phyloP scores from a whole-genome alignment of 2,797 vertebrate species.

The Rhynchotus rufescens region DNA sequence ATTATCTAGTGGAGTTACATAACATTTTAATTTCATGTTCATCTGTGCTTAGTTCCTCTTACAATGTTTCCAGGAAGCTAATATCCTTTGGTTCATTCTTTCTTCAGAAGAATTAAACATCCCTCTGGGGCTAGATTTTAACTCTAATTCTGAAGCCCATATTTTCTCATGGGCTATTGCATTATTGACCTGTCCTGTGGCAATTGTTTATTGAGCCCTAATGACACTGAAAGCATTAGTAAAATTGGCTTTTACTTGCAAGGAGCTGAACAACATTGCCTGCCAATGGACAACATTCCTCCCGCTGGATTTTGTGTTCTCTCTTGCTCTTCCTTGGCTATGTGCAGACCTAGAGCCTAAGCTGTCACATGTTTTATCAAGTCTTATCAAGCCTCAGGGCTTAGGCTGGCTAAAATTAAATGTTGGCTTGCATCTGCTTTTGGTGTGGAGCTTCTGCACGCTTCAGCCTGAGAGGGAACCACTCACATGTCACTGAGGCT shows the following conservation, averaged over 20 bases:
- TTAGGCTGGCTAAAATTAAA: background rate
- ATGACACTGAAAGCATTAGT: background rate
- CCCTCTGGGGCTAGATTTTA: background rate
- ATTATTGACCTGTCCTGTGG: background rate
- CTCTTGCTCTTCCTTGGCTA: background rate
- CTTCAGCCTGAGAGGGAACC: background rate
- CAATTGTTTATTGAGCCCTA: background rate
- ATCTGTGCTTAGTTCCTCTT: background rate
- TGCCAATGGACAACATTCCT: fast-evolving
- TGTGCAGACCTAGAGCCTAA: background rate
- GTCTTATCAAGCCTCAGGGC: background rate
- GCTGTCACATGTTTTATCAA: background rate
- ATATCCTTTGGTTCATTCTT: background rate
- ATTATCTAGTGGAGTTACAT: background rate
- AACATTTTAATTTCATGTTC: background rate
- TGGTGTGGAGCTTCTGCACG: background rate
- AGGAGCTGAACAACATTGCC: background rate
- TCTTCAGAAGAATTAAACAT: background rate
- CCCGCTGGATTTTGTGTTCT: background rate
- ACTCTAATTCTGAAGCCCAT: background rate
- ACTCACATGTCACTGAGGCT: background rate
- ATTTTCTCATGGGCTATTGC: background rate
- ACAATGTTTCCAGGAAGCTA: background rate
- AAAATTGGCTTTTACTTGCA: background rate
- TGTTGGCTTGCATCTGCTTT: background rate